Percentiles rank a stretch among this genome's conserved stretches.
Conservation (phyloP, 1,140 invertebrate species). For the Apolygus lucorum region DNA sequence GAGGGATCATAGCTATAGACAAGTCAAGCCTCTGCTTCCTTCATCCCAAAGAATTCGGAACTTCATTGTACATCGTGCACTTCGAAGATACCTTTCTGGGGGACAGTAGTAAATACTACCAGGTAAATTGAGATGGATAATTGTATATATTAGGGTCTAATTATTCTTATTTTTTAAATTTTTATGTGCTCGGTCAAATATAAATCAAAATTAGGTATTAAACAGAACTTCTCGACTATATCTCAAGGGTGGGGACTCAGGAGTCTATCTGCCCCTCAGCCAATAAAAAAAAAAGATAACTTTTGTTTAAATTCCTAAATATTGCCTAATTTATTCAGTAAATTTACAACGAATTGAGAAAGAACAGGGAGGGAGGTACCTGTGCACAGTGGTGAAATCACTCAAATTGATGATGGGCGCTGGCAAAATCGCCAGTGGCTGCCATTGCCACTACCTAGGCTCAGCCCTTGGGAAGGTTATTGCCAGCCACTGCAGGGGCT, state of each 20-base stretch:
- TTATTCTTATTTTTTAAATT: too few species aligned
- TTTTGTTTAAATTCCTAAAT: background rate
- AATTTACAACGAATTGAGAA: too few species aligned
- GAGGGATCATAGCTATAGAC: background rate
- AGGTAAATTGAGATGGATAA: background rate
- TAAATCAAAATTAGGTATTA: background rate
- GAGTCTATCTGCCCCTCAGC: background rate
- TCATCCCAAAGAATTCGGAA: background rate
- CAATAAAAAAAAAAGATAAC: background rate
- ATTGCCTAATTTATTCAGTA: too few species aligned
- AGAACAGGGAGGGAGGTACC: too few species aligned
- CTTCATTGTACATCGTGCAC: background rate
- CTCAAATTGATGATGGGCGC: too few species aligned
- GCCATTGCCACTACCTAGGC: too few species aligned
- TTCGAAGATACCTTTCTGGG: background rate
- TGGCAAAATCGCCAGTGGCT: too few species aligned
- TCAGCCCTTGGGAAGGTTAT: too few species aligned
- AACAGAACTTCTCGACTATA: background rate
- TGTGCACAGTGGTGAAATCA: too few species aligned
- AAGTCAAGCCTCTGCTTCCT: background rate
- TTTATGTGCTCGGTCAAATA: too few species aligned
- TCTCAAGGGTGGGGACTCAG: background rate
- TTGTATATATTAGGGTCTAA: background rate
- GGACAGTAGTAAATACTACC: background rate
- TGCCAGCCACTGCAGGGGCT: too few species aligned